Percentiles rank a stretch among this genome's conserved stretches.
phyloP scores from a whole-genome alignment of 2,888 invertebrate genomes.

The Empis livida region DNA sequence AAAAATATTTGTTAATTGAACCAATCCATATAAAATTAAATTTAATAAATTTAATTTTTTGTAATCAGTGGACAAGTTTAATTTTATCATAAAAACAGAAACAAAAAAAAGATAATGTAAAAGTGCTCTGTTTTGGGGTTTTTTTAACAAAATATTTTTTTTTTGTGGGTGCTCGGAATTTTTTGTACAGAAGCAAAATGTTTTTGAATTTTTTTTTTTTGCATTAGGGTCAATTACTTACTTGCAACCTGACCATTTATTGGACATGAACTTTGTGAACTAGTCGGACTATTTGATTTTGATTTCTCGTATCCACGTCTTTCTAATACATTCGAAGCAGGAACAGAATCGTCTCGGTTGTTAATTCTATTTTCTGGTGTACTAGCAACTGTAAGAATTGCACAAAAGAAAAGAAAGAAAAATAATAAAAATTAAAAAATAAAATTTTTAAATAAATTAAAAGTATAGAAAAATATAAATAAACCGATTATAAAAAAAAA shows the following conservation, averaged over 20 bases:
- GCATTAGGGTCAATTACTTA: constrained; percentile 22
- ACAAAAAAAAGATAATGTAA: too few relatives aligned
- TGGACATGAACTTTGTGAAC: constrained; percentile 15
- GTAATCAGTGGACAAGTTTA: too few relatives aligned
- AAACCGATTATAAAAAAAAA: neutral
- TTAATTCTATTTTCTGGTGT: constrained; percentile 56
- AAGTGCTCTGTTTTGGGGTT: too few relatives aligned
- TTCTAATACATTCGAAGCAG: constrained; percentile 22
- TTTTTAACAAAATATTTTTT: too few relatives aligned
- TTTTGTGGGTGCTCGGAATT: too few relatives aligned
- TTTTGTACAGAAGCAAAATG: too few relatives aligned
- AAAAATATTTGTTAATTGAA: too few relatives aligned
- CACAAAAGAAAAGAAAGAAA: constrained; percentile 11
- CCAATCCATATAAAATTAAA: too few relatives aligned
- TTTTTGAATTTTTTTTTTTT: too few relatives aligned
- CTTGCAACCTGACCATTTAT: constrained; percentile 39
- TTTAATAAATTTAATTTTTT: too few relatives aligned
- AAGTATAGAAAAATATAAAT: neutral
- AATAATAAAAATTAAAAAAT: neutral
- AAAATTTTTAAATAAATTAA: neutral
- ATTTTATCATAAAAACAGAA: too few relatives aligned
- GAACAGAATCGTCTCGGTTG: constrained; percentile 42
- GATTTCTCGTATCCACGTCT: constrained; percentile 33
- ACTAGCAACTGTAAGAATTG: constrained; percentile 63
- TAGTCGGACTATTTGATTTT: constrained; percentile 30